These are phyloP conservation scores for Ypsolopha scabrella DNA, from an alignment of 2,888 invertebrate species.

Conservation along the genomic window DNA sequence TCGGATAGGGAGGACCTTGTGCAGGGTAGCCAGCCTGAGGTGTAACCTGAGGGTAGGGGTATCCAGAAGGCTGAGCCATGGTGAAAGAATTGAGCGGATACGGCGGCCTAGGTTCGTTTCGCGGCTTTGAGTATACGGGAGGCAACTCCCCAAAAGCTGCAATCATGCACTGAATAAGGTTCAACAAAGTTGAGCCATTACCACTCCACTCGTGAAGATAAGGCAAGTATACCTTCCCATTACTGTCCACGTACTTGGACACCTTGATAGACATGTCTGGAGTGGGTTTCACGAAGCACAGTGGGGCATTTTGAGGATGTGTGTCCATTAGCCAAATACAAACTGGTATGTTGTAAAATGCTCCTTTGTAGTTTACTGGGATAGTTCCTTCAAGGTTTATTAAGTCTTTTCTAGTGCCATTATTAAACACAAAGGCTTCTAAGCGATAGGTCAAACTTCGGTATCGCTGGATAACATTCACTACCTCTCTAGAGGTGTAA, in stretches of 20 bases:
- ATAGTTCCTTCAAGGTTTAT: conserved; percentile 92
- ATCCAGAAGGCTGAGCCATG: conserved; percentile 15
- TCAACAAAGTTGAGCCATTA: conserved; percentile 86
- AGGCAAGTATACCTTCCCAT: conserved; percentile 96
- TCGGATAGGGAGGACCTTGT: conserved; percentile 52
- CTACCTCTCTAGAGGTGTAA: conserved; percentile 53
- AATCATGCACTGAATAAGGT: conserved; percentile 91
- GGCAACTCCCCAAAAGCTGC: conserved; percentile 95
- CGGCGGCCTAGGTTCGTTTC: conserved; percentile 67
- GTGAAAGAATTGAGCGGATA: conserved; percentile 61
- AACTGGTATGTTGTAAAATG: conserved; percentile 95
- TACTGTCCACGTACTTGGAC: conserved; percentile 93
- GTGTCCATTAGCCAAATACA: conserved; percentile 97
- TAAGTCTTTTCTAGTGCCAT: conserved; percentile 85
- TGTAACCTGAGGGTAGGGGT: conserved; percentile 57
- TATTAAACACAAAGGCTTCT: conserved; percentile 82
- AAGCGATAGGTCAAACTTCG: conserved; percentile 55
- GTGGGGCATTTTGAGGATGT: conserved; percentile 96
- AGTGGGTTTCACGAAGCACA: conserved; percentile 95
- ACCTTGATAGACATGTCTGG: conserved; percentile 95
- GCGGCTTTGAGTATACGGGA: conserved; percentile 88
- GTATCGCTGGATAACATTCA: conserved; percentile 53
- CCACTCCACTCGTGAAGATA: conserved; percentile 94
- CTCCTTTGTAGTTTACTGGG: conserved; percentile 91
- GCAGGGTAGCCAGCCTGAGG: conserved; percentile 52